Conservation (phyloP, 2,797 vertebrate genomes). For the Acipenser ruthenus region DNA sequence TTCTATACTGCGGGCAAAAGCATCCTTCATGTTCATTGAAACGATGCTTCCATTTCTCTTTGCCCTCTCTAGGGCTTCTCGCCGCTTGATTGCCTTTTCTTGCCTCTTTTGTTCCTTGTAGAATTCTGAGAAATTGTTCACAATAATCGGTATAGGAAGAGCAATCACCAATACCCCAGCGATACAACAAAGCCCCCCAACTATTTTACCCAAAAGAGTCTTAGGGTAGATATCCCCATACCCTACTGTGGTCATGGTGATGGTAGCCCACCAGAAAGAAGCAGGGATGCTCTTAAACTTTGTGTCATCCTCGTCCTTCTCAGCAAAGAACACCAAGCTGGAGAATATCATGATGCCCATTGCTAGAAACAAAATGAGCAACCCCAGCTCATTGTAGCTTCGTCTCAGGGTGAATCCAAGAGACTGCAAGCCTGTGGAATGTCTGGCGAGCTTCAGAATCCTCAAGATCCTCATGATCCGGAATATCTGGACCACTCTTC, state of each 20-base stretch:
- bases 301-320: slow-evolving; percentile 96
- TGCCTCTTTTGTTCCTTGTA: slow-evolving; percentile 98
- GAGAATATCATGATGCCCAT: slow-evolving; percentile 99
- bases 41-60: slow-evolving; percentile 94
- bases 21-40: slow-evolving; percentile 95
- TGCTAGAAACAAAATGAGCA: slow-evolving; percentile 93
- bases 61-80: slow-evolving; percentile 90
- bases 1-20: slow-evolving; percentile 75
- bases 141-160: slow-evolving; percentile 96
- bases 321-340: slow-evolving; percentile 94
- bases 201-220: slow-evolving; percentile 91
- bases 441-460: slow-evolving; percentile 89
- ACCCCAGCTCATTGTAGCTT: slow-evolving; percentile 94
- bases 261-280: slow-evolving; percentile 98
- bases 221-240: slow-evolving; percentile 97
- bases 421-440: slow-evolving; percentile 93
- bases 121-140: slow-evolving; percentile 98
- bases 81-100: slow-evolving; percentile 91
- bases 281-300: slow-evolving; percentile 98
- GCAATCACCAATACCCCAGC: slow-evolving; percentile 96
- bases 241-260: slow-evolving; percentile 97
- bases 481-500: slow-evolving; percentile 94
- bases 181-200: slow-evolving; percentile 93
- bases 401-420: slow-evolving; percentile 87
- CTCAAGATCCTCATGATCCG: slow-evolving; percentile 93